phyloP scores from a whole-genome alignment of 2,797 vertebrate genomes.

The Premnoplex brunnescens region DNA sequence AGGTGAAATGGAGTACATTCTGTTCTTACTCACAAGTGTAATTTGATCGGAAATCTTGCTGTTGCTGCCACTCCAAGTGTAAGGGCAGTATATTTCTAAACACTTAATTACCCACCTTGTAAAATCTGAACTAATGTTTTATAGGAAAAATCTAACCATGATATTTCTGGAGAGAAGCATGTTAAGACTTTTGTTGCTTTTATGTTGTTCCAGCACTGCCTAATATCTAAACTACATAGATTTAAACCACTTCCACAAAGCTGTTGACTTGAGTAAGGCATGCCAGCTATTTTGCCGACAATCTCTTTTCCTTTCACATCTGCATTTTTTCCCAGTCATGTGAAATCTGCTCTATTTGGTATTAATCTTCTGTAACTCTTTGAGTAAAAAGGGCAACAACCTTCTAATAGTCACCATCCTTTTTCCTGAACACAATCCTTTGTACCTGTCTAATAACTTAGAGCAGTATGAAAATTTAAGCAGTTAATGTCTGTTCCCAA shows the following conservation, averaged over 20 bases:
- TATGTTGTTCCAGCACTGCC: slow-evolving; percentile 5
- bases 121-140: background rate
- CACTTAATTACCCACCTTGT: background rate
- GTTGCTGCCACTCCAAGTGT: background rate
- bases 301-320: background rate
- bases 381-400: background rate
- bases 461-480: slow-evolving; percentile 5
- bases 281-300: background rate
- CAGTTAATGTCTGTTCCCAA: slow-evolving; percentile 5
- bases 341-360: background rate
- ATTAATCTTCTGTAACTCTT: background rate
- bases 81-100: background rate
- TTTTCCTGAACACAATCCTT: background rate
- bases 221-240: slow-evolving; percentile 40
- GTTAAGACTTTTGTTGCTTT: slow-evolving; percentile 16
- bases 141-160: background rate
- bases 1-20: background rate
- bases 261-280: background rate
- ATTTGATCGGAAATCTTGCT: background rate
- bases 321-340: background rate
- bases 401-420: background rate
- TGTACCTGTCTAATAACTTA: background rate
- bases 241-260: background rate
- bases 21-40: background rate
- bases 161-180: background rate